Evolutionary conservation across 2,113 vertebrate species (phyloP).

Genomic region (Otus sunia): DNA sequence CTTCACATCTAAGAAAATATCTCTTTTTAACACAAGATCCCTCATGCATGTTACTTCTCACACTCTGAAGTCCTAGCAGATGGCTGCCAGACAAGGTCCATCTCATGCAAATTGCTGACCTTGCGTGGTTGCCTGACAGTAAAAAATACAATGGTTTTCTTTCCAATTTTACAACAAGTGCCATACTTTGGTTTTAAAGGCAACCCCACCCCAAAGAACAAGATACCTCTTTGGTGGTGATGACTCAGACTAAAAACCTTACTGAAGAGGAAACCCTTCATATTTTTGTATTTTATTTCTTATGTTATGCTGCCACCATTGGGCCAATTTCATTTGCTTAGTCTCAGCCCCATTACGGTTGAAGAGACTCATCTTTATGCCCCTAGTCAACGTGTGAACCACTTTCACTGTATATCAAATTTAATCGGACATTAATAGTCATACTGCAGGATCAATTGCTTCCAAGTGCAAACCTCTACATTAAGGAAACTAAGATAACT

Average conservation of each 20-base stretch:
- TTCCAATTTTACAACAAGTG: not conserved
- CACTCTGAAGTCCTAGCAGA: not conserved
- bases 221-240: not conserved
- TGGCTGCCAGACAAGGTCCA: not conserved
- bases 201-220: not conserved
- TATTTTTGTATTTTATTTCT: not conserved
- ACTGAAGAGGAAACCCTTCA: not conserved
- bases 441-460: not conserved
- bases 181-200: not conserved
- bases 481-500: not conserved
- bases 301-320: conserved; percentile 74
- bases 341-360: not conserved
- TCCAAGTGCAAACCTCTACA: not conserved
- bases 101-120: not conserved
- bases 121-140: not conserved
- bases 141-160: not conserved
- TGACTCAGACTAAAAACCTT: conserved; percentile 30
- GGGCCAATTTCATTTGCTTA: conserved; percentile 40
- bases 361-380: not conserved
- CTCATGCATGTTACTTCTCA: not conserved
- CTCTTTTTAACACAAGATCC: not conserved
- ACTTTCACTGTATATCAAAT: not conserved
- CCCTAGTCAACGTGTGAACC: not conserved
- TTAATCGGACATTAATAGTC: not conserved
- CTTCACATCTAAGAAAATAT: not conserved